Evolutionary conservation across 1,140 invertebrate species (phyloP).

Genomic region (Anthonomus grandis): DNA sequence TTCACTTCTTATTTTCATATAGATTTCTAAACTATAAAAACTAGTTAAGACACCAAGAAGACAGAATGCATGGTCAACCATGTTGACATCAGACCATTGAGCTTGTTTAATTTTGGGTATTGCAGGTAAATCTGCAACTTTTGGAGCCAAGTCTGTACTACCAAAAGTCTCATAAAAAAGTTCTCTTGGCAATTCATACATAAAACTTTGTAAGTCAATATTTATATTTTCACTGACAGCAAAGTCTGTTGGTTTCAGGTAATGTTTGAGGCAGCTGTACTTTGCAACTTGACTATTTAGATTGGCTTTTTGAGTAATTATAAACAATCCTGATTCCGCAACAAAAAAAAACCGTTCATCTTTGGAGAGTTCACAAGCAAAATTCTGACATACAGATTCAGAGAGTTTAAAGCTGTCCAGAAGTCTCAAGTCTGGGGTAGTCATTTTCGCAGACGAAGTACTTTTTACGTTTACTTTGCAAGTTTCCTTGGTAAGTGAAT

Average conservation of each 20-base stretch:
- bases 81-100: slow-evolving; percentile 31
- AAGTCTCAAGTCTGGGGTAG: slow-evolving; percentile 23
- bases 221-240: slow-evolving; percentile 24
- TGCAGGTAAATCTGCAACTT: slow-evolving; percentile 18
- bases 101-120: slow-evolving; percentile 13
- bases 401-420: slow-evolving; percentile 26
- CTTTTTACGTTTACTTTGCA: no score
- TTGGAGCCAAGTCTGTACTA: slow-evolving; percentile 17
- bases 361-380: slow-evolving; percentile 26
- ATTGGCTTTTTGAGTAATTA: slow-evolving; percentile 21
- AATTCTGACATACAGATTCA: slow-evolving; percentile 18
- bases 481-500: no score
- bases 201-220: slow-evolving; percentile 32
- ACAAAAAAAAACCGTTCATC: slow-evolving; percentile 30
- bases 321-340: slow-evolving; percentile 25
- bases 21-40: slow-evolving; percentile 31
- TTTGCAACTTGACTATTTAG: slow-evolving; percentile 13
- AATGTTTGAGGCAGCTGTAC: slow-evolving; percentile 24
- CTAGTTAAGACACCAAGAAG: slow-evolving; percentile 33
- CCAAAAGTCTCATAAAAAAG: slow-evolving; percentile 27
- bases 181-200: slow-evolving; percentile 24
- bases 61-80: slow-evolving; percentile 26
- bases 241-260: slow-evolving; percentile 23
- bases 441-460: no score
- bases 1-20: slow-evolving; percentile 24